Evolutionary conservation across 37 sponge, comb jelly and placozoan genomes (phyloP).

Genomic region (Petrosia ficiformis): DNA sequence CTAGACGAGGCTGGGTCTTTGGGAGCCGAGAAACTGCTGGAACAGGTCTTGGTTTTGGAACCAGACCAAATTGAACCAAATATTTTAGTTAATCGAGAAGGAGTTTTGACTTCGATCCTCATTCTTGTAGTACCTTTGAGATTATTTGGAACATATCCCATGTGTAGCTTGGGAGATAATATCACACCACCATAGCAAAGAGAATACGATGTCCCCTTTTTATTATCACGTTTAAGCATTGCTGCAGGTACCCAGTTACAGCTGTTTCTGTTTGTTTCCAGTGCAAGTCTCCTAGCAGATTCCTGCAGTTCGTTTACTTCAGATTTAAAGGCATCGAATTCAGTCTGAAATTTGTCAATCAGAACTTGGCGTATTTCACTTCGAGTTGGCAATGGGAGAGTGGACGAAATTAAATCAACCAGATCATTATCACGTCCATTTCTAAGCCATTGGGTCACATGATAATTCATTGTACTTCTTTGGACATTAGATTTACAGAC

Average conservation of each 20-base stretch:
- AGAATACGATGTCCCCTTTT: neutral
- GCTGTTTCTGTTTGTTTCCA: no score
- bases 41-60: no score
- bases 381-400: neutral
- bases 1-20: no score
- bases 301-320: neutral
- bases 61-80: no score
- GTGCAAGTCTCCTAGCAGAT: neutral
- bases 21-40: no score
- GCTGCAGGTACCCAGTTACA: conserved; percentile 70
- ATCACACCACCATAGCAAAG: conserved; percentile 73
- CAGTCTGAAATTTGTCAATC: neutral
- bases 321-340: neutral
- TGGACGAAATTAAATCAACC: neutral
- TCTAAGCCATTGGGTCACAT: neutral
- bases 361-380: neutral
- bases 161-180: conserved; percentile 25
- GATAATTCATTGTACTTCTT: neutral
- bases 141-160: neutral
- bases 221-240: conserved; percentile 5
- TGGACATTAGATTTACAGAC: neutral
- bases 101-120: no score
- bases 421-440: neutral
- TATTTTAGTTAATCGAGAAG: no score
- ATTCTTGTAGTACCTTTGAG: no score